Base-by-base conservation (phyloP, 2,888 invertebrate species). In the Standfussiana lucernea region DNA sequence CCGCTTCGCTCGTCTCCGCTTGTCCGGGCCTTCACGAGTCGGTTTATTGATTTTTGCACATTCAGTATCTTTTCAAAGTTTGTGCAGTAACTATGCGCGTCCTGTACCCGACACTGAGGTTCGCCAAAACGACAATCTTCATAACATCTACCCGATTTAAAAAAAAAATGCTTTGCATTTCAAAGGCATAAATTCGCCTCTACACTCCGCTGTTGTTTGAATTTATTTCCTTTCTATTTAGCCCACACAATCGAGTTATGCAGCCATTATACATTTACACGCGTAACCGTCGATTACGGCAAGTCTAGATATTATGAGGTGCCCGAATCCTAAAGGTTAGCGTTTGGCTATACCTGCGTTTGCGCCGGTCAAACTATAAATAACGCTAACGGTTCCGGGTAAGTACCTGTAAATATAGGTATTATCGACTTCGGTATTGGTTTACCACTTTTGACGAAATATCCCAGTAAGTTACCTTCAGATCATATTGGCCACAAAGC, bases 341-440 rank as follows among this genome's bases (percentile, higher is more conserved):
- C 84, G 89, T 91, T 90, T 84, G 89, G 82, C 86, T 80, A 62
- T 78, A 85, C 78, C 85, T 88, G 91, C 89, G 90, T 89, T 37
- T 76, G 88, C 89, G 84, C 89, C 89, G 91, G 91, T 90, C 91
- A 90, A 89, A 86, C 91, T 90, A 92, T 93, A 93, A 93, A 93
- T 93, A 93, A 93, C 85, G 69, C 76, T 71, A 76, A 83, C 56
- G 47, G 93, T 94, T 94, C 94, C 94, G 92, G 91, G 90, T 90
- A 37, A 13, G n/a, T 61, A 79, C 59, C 76, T 79, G 81, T 76
- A 67, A 83, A 47, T 42, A 35, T 75, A 40, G 21, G 7, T 77
- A 85, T 83, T 18, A 8, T 18, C 64, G 8, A 24, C 40, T n/a
- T 64, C 40, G 40, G 4, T 24, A 18, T 64, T 40, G 24, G 8